Conservation (phyloP, 2,888 invertebrate species). For the Mesorhabditis belari region DNA sequence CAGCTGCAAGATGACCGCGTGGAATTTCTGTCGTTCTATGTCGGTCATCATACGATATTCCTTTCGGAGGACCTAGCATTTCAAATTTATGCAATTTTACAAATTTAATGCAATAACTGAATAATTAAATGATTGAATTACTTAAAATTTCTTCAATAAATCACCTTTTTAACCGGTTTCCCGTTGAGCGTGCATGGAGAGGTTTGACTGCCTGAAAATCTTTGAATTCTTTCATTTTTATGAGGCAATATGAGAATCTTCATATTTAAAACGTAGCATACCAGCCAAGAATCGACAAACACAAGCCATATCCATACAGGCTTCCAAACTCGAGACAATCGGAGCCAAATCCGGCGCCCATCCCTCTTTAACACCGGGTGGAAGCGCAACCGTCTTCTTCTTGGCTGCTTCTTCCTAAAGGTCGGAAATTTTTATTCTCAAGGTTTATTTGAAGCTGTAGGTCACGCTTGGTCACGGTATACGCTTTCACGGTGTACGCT, state of each 20-base stretch:
- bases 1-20: constrained; percentile 17
- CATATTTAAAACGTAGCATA: constrained; percentile 2
- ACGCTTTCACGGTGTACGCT: too few relatives aligned
- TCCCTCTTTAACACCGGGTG: constrained; percentile 31
- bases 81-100: too few relatives aligned
- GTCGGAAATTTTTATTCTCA: background rate
- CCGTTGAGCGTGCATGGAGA: background rate
- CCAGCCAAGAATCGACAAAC: constrained; percentile 45
- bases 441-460: background rate
- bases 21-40: constrained; percentile 25
- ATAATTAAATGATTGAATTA: too few relatives aligned
- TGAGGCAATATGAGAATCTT: too few relatives aligned
- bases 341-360: constrained; percentile 44
- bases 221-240: too few relatives aligned
- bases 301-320: constrained; percentile 49
- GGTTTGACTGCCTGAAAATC: background rate
- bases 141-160: too few relatives aligned
- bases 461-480: background rate
- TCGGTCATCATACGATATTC: constrained; percentile 36
- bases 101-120: too few relatives aligned
- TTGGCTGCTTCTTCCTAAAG: background rate
- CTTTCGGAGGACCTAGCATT: constrained; percentile 13
- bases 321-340: constrained; percentile 39
- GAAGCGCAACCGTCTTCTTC: constrained; percentile 37
- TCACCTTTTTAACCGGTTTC: background rate